Conservation (phyloP, 2,797 vertebrate species). For the Distichodus sexfasciatus region DNA sequence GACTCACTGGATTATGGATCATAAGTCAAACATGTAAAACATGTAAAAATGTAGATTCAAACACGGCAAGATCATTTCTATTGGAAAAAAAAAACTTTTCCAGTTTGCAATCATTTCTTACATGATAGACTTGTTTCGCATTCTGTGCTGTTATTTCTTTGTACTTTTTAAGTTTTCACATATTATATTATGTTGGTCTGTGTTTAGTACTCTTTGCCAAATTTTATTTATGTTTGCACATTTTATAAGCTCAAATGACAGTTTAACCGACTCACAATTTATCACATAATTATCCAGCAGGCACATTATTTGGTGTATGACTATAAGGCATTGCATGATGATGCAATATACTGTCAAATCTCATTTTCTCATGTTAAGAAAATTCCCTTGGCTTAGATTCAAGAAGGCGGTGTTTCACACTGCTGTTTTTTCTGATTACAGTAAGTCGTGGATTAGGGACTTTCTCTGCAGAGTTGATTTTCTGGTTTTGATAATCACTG, state of each 20-base stretch:
- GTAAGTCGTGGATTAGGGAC: slow-evolving; percentile 22
- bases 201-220: no score
- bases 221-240: not conserved
- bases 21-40: no score
- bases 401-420: not conserved
- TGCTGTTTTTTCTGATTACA: not conserved
- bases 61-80: no score
- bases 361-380: not conserved
- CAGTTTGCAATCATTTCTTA: no score
- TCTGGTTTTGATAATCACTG: slow-evolving; percentile 11
- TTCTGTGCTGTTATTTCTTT: no score
- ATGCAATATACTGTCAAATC: not conserved
- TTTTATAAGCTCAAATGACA: no score
- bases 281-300: not conserved
- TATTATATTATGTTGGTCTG: no score
- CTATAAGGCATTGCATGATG: not conserved
- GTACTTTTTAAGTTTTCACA: no score
- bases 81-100: no score
- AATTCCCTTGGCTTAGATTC: not conserved
- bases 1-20: no score
- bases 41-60: no score
- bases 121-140: no score
- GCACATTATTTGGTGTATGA: not conserved
- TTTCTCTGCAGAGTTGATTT: slow-evolving; percentile 12
- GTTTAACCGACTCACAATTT: not conserved